Evolutionary conservation across 2,797 vertebrate genomes (phyloP).

Genomic region (Protosalanx chinensis): DNA sequence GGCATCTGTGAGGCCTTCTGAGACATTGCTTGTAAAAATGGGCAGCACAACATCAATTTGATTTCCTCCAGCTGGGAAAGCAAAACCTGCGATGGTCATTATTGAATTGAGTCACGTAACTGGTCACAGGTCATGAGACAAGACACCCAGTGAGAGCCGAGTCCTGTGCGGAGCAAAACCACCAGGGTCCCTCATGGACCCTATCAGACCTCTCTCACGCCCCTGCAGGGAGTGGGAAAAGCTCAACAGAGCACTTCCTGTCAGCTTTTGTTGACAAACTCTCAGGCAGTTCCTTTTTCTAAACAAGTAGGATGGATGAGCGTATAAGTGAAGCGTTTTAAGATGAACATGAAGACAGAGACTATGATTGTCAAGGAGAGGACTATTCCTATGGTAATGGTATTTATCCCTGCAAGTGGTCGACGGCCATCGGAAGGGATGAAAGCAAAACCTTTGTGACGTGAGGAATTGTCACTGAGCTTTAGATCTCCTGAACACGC

Average conservation of each 20-base stretch:
- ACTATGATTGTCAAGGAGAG: not conserved
- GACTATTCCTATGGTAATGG: not conserved
- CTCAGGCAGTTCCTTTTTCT: not conserved
- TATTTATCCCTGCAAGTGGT: not conserved
- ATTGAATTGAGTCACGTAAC: constrained; percentile 55
- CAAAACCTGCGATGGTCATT: constrained; percentile 39
- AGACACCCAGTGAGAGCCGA: constrained; percentile 35
- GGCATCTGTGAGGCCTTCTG: no score
- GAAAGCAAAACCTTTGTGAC: not conserved
- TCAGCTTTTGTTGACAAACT: constrained; percentile 8
- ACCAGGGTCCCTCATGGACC: constrained; percentile 43
- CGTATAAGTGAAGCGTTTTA: not conserved
- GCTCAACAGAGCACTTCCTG: constrained; percentile 1
- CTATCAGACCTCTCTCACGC: constrained; percentile 32
- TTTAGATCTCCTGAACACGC: not conserved
- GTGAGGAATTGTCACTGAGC: not conserved
- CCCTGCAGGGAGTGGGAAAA: constrained; percentile 5
- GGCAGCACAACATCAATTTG: not conserved
- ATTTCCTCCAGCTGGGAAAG: constrained; percentile 67
- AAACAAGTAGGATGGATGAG: constrained; percentile 5
- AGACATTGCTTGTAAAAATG: no score
- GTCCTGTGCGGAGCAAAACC: constrained; percentile 26
- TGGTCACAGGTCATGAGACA: constrained; percentile 59
- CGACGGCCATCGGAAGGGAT: not conserved
- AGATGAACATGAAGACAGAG: not conserved